Evolutionary conservation across 1,140 invertebrate genomes (phyloP), one percentile per base, ranked within the genome.

Genomic region (Nasonia giraulti): DNA sequence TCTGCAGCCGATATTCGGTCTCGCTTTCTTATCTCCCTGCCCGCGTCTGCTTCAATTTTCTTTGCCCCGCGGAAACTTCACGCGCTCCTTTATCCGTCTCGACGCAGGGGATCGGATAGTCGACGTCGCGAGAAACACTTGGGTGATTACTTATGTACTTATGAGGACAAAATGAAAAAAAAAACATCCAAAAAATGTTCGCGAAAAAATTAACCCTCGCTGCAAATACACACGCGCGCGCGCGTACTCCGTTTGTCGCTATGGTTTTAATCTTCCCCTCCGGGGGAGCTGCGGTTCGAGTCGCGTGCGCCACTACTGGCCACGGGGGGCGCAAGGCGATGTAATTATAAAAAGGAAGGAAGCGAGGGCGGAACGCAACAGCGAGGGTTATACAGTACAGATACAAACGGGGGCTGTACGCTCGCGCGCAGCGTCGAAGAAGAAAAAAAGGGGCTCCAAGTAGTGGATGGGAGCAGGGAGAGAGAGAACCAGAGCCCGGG

Each of bases 271-370:
- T 85, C 84, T 79, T 85, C 33, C 68, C 55, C 37, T 20, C 40
- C 75, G 6, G 27, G 74, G 73, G 75, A 83, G 82, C 81, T 79
- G 82, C 12, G 27, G 66, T 80, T 85, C 40, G 62, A 77, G 69
- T 88, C 87, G 85, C 69, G 78, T 85, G 80, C 69, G 37, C 44
- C 50, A 73, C 31, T 71, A 71, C 2, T 71, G 78, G 85, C 55
- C 62, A 37, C 40, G 75, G 85, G 76, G 78, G 33, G 77, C 44
- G 83, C 31, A 62, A 84, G 77, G 27, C 84, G 80, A 85, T 85
- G 84, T 85, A 85, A 85, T 85, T 85, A 85, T 85, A 82, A 85
- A 85, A 84, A 86, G 83, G 83, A 87, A 84, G 78, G n/a, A 78
- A 78, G 33, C 47, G 80, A 55, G 75, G 71, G 66, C 27, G 62